phyloP scores from a whole-genome alignment of 2,797 vertebrate species.

The Austrolebias charrua region DNA sequence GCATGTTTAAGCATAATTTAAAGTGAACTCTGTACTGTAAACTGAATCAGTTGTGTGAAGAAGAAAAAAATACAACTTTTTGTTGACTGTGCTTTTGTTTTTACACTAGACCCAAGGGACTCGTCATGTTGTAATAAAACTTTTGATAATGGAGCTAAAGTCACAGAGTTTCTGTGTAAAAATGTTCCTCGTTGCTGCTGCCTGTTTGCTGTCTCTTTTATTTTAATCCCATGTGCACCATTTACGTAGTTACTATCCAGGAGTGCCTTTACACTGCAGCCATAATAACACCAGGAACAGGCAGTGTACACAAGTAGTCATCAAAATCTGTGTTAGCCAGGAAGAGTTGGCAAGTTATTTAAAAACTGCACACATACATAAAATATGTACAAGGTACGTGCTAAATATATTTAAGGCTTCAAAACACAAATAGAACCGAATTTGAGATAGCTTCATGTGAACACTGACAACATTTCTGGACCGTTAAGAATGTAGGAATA shows the following conservation, averaged over 20 bases:
- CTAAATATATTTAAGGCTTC: too few relatives aligned
- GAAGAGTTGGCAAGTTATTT: not conserved
- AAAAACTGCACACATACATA: not conserved
- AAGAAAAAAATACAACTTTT: conserved; percentile 8
- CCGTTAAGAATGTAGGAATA: too few relatives aligned
- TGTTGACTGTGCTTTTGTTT: conserved; percentile 29
- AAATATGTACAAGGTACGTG: not conserved
- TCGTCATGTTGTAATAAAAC: conserved; percentile 40
- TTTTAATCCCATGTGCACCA: conserved; percentile 20
- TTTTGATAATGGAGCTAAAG: conserved; percentile 42
- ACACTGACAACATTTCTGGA: too few relatives aligned
- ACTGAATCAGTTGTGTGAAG: conserved; percentile 11
- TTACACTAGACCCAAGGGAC: conserved; percentile 28
- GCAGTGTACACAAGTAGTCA: conserved; percentile 5
- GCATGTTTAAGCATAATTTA: conserved; percentile 41
- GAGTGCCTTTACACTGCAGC: not conserved
- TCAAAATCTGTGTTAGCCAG: not conserved
- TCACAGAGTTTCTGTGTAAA: conserved; percentile 32
- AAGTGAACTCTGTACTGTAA: conserved; percentile 19
- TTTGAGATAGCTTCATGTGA: too few relatives aligned
- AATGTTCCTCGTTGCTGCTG: conserved; percentile 30
- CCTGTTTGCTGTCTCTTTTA: conserved; percentile 37
- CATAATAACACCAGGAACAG: not conserved
- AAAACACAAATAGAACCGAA: too few relatives aligned
- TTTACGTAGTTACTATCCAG: conserved; percentile 18